phyloP scores from a whole-genome alignment of 2,797 vertebrate species.

The Sebastes alutus region DNA sequence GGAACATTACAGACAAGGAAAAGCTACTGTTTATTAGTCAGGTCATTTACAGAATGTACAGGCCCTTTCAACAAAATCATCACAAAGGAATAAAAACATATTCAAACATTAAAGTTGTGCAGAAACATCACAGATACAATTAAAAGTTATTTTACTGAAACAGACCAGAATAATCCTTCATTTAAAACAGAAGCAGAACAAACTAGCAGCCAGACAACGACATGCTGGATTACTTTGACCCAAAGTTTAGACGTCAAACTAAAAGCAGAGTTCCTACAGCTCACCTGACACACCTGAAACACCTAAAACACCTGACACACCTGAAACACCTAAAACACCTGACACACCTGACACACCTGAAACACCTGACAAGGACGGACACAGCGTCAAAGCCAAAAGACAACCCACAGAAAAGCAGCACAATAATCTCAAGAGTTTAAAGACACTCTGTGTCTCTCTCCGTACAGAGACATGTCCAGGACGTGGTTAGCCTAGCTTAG shows the following conservation, averaged over 20 bases:
- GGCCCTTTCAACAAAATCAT: conserved; percentile 51
- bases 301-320: background rate
- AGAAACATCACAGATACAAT: background rate
- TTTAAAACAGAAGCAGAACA: conserved; percentile 2
- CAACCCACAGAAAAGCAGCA: background rate
- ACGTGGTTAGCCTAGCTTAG: background rate
- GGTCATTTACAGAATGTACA: conserved; percentile 77
- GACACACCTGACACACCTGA: background rate
- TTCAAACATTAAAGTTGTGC: background rate
- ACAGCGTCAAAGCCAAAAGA: background rate
- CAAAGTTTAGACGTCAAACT: background rate
- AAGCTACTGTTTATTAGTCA: conserved; percentile 70
- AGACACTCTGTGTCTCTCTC: background rate
- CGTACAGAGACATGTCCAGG: background rate
- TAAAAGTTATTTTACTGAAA: background rate
- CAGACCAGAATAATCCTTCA: background rate
- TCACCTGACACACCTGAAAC: background rate
- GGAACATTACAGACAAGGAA: conserved; percentile 40
- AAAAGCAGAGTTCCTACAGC: background rate
- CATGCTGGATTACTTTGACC: background rate
- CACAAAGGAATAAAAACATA: background rate
- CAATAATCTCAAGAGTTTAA: background rate
- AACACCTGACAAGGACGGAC: background rate
- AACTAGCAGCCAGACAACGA: conserved; percentile 1
- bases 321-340: background rate